Evolutionary conservation across 2,113 vertebrate species (phyloP), one percentile per base, ranked within the genome.

Genomic region (Perognathus longimembris): DNA sequence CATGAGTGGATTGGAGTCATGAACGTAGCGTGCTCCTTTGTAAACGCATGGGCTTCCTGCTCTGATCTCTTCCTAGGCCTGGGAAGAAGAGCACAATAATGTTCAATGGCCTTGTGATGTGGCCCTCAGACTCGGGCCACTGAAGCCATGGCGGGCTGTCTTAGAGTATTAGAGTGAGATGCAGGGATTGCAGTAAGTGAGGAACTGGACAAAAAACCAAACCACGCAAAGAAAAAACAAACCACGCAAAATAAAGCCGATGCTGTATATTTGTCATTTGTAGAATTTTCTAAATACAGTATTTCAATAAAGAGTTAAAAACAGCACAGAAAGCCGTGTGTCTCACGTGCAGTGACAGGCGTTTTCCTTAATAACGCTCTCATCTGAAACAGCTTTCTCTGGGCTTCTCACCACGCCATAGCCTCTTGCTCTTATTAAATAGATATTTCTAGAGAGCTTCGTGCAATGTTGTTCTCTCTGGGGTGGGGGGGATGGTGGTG

Each of bases 381-480:
- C 24, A 7, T 61, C 59, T 42, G 70, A 96, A 96, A 91, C 77
- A 96, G 78, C 92, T 85, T 90, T 86, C 78, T 92, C 45, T 15
- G 80, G 18, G 22, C 57, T 17, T 40, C 88, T 91, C 92, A 74
- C 92, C 10, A 10, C 76, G 75, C 85, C 70, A 87, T 94, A 76
- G 90, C 78, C 91, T 7, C 20, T 89, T 88, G 64, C 64, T 92
- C 67, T 85, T 57, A 45, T 94, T 95, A 96, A 95, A 96, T n/a
- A n/a, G n/a, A n/a, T n/a, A n/a, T 96, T 96, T 97, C 91, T n/a
- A 18, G 42, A 86, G 96, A 89, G 85, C 92, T 96, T 96, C 79
- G 67, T 28, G 90, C 50, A 96, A 95, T 32, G 90, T 96, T 96
- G 94, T 92, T 95, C 0, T 28, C 91, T 96, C 95, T 95, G 90